These are phyloP conservation scores for Notiomystis cincta DNA, from an alignment of 2,113 vertebrate genomes.

Conservation along the genomic window DNA sequence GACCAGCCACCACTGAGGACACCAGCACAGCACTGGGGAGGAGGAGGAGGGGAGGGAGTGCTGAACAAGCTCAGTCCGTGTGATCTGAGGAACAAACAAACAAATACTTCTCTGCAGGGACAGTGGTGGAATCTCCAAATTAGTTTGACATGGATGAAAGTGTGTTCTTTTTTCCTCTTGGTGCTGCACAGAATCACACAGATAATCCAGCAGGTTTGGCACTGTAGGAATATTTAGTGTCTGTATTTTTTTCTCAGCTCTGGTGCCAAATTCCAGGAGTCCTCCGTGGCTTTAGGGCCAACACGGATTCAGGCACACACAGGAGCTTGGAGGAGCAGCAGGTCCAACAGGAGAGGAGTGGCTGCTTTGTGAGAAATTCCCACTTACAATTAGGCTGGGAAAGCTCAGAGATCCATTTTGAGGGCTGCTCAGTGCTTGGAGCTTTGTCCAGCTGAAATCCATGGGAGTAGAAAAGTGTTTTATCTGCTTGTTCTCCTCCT, in stretches of 20 bases:
- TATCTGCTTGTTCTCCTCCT: not conserved
- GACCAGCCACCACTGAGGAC: not conserved
- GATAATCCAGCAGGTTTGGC: not conserved
- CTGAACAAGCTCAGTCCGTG: not conserved
- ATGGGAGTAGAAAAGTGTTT: not conserved
- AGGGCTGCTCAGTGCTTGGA: not conserved
- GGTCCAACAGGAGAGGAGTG: not conserved
- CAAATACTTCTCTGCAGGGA: not conserved
- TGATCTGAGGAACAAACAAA: not conserved
- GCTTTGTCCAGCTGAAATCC: not conserved
- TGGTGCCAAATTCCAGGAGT: not conserved
- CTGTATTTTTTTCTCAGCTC: not conserved
- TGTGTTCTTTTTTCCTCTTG: not conserved
- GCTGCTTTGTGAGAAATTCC: not conserved
- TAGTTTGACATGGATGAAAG: not conserved
- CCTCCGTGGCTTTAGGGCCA: accelerated
- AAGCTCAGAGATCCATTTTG: not conserved
- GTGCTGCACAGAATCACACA: not conserved
- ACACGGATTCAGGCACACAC: accelerated
- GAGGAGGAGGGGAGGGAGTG: not conserved
- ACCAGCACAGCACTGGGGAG: not conserved
- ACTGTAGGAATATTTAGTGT: accelerated
- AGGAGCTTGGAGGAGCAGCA: not conserved
- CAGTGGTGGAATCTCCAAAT: not conserved
- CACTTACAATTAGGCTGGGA: not conserved